Base-by-base conservation (phyloP, 2,113 vertebrate species). In the Glaucidium brasilianum region DNA sequence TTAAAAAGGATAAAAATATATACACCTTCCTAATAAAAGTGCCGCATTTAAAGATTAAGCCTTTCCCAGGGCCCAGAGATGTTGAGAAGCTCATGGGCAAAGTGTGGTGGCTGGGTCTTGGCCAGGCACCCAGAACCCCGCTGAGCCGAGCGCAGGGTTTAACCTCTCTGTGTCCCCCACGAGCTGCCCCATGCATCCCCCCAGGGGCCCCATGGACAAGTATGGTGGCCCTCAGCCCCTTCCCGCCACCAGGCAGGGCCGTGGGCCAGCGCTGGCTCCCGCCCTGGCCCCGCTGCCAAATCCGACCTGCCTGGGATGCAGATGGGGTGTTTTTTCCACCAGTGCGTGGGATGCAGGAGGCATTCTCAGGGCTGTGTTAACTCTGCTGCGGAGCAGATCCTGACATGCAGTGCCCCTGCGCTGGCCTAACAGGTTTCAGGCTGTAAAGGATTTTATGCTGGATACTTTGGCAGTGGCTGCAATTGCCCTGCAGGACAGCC, bases 161-260 rank as follows among this genome's bases (percentile, higher is more conserved):
- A n/a, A n/a, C 21, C 21, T 15, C 22, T 37, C 41, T 8, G 43
- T 63, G 30, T 5, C 35, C 30, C 30, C 11, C 56, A 15, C 1
- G 5, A 56, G 34, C 35, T 76, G 39, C 32, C 35, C 52, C 68
- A 18, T 0, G 0, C 8, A 9, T 39, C 49, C n/a, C 37, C 37
- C 0, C 0, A 12, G 37, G 29, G 9, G 15, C 11, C 0, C 23
- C 3, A 1, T 6, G 69, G 76, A 7, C 0, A 4, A 13, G 56
- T 32, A 25, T 0, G 5, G 73, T 17, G 60, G 43, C 23, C 30
- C 6, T 52, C 56, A 71, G 19, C 18, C 50, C 10, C 13, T 35
- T 7, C 32, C 30, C 3, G 13, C 23, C 9, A 16, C 49, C 14
- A 10, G 55, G 60, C 80, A 69, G 75, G 60, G 75, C 80, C 59